These are phyloP conservation scores for Pelagia noctiluca DNA, from an alignment of 30 jellyfish, hydroid and myxozoan genomes.

Conservation along the genomic window DNA sequence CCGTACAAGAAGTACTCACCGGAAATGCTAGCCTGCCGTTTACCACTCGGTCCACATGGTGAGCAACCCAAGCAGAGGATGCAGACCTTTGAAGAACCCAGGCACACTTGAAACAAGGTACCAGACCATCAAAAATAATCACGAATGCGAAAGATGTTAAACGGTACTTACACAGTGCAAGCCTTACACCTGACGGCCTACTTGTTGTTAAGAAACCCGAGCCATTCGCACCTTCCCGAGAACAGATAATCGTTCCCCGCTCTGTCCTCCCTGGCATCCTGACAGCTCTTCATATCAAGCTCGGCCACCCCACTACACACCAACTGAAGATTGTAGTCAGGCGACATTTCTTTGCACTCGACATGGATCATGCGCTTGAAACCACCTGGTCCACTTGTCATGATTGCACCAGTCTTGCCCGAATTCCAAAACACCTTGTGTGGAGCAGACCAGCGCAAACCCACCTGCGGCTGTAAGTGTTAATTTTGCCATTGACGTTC, in stretches of 20 bases:
- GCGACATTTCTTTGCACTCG: conserved; percentile 55
- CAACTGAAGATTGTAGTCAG: conserved; percentile 32
- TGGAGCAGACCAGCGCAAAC: background rate
- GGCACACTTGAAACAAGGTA: too few species aligned
- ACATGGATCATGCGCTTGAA: conserved; percentile 28
- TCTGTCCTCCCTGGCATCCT: conserved; percentile 42
- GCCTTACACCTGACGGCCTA: too few species aligned
- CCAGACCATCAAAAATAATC: too few species aligned
- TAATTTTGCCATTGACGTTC: conserved; percentile 52
- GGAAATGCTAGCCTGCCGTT: too few species aligned
- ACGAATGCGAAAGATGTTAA: too few species aligned
- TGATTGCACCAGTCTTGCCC: conserved; percentile 25
- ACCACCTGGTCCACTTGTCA: conserved; percentile 29
- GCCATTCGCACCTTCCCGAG: conserved; percentile 14
- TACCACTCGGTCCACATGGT: too few species aligned
- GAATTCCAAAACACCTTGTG: conserved; percentile 16
- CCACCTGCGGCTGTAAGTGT: conserved; percentile 51
- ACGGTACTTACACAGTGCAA: too few species aligned
- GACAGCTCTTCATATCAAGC: conserved; percentile 62
- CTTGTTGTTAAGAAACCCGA: too few species aligned
- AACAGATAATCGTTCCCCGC: conserved; percentile 48
- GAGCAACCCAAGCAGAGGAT: too few species aligned
- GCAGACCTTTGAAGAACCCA: too few species aligned
- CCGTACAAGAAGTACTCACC: too few species aligned
- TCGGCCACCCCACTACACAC: conserved; percentile 37